Percentiles rank a stretch among this genome's conserved stretches.
These are phyloP conservation scores for Helostoma temminkii DNA, from an alignment of 2,797 vertebrate species.

Conservation along the genomic window DNA sequence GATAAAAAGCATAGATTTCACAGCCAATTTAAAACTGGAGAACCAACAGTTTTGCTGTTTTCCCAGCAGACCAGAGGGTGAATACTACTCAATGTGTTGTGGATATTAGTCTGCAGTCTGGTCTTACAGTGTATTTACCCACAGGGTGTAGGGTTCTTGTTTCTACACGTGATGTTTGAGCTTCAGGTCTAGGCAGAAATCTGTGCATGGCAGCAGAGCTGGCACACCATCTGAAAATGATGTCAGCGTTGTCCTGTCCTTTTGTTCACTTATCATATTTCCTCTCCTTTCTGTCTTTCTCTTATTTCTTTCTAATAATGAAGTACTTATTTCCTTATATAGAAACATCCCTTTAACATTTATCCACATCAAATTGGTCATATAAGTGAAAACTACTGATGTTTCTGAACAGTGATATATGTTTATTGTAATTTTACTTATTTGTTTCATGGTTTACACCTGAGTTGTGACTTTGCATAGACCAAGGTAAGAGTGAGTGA, in stretches of 20 bases:
- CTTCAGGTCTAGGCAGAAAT: conserved; percentile 46
- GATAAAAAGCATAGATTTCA: conserved; percentile 14
- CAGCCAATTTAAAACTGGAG: conserved; percentile 23
- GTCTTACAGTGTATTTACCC: conserved; percentile 52
- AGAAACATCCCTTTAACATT: too few relatives aligned
- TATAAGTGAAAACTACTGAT: too few relatives aligned
- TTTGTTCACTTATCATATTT: conserved; percentile 50
- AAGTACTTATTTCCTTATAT: too few relatives aligned
- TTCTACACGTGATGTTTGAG: conserved; percentile 62
- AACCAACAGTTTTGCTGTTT: conserved; percentile 35
- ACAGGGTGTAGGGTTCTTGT: conserved; percentile 35
- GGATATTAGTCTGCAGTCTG: conserved; percentile 49
- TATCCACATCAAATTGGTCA: too few relatives aligned
- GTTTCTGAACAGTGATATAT: too few relatives aligned
- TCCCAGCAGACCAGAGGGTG: conserved; percentile 14
- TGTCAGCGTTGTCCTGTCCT: conserved; percentile 47
- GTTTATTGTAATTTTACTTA: too few relatives aligned
- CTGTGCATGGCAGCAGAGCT: conserved; percentile 48
- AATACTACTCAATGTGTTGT: conserved; percentile 41
- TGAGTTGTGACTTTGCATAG: not conserved
- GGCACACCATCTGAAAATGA: conserved; percentile 46
- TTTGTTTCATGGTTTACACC: too few relatives aligned
- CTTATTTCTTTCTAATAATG: too few relatives aligned
- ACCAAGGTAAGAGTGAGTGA: not conserved
- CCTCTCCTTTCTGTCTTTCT: too few relatives aligned